Evolutionary conservation across 2,113 vertebrate species (phyloP), one percentile per base, ranked within the genome.

Genomic region (Cacatua alba): DNA sequence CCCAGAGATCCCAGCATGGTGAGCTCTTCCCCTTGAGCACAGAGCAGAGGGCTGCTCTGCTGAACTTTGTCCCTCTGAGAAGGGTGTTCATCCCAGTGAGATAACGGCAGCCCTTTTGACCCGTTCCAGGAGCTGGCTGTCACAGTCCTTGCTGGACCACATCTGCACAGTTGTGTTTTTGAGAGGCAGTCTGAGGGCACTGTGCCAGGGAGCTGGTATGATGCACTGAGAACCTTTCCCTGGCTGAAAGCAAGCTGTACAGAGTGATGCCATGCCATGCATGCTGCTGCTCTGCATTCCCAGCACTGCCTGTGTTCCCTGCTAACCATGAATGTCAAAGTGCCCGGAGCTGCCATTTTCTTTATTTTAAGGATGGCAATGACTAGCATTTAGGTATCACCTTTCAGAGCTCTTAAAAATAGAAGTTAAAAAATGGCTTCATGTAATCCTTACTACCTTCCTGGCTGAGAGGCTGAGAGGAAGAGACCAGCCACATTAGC

Each of bases 351-450:
- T 75, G 91, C 95, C 65, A 10, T 14, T 33, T 24, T 0, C 10
- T 49, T 62, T 90, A 77, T 84, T 94, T 95, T 88, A 43, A 68
- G 95, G 68, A 68, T 59, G 51, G 88, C 92, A 51, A 1, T 29
- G 83, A 55, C 72, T 81, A 51, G 21, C 72, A 33, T 55, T 29
- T 37, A 81, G 86, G 83, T 91, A 71, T 95, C 25, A 11, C 88
- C 83, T 94, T 96, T 88, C 95, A 86, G 80, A 39, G 23, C 72
- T 64, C 83, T 51, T 79, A 86, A 70, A 92, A 95, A 94, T 78
- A 96, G 95, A 81, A 65, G 41, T 49, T 62, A 2, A 53, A 29
- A 81, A 83, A 52, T 44, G 13, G 46, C 43, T 80, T 78, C 76
- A 33, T 2, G 0, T 63, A 72, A 74, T n/a, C 69, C 79, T 62